phyloP scores from a whole-genome alignment of 2,888 invertebrate genomes.

The Xestia ashworthii region DNA sequence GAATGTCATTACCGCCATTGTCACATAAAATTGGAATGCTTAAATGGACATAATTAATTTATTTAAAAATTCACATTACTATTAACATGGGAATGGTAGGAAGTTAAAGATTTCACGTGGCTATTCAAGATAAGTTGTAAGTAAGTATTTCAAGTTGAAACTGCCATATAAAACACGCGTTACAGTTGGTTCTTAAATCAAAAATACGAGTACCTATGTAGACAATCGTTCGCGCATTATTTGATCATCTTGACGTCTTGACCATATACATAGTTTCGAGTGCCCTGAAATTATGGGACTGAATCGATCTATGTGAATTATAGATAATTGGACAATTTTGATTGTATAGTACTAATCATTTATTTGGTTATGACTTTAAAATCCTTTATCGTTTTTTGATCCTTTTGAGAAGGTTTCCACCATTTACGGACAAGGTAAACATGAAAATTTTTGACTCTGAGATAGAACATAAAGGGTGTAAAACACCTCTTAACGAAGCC shows the following conservation, averaged over 20 bases:
- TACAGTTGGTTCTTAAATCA: background rate
- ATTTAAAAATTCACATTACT: constrained; percentile 19
- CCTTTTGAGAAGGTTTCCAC: background rate
- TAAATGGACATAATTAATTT: constrained; percentile 35
- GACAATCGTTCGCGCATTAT: background rate
- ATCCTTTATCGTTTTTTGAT: background rate
- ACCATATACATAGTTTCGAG: background rate
- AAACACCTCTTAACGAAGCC: too few species aligned
- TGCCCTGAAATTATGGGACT: background rate
- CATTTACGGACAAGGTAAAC: background rate
- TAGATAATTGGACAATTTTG: background rate
- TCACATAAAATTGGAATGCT: constrained; percentile 42
- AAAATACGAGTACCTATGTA: background rate
- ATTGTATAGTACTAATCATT: background rate
- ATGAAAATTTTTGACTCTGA: background rate
- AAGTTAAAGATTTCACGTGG: background rate
- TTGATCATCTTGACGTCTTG: too few species aligned
- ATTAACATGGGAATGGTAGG: constrained; percentile 22
- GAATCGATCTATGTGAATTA: background rate
- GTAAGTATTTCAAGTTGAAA: background rate
- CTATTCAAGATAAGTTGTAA: constrained; percentile 3
- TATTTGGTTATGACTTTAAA: background rate
- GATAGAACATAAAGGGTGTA: too few species aligned
- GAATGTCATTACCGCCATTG: constrained; percentile 34
- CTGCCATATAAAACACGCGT: background rate